These are phyloP conservation scores for Branchipolynoe longqiensis DNA, from an alignment of 2,888 invertebrate genomes.

Conservation along the genomic window DNA sequence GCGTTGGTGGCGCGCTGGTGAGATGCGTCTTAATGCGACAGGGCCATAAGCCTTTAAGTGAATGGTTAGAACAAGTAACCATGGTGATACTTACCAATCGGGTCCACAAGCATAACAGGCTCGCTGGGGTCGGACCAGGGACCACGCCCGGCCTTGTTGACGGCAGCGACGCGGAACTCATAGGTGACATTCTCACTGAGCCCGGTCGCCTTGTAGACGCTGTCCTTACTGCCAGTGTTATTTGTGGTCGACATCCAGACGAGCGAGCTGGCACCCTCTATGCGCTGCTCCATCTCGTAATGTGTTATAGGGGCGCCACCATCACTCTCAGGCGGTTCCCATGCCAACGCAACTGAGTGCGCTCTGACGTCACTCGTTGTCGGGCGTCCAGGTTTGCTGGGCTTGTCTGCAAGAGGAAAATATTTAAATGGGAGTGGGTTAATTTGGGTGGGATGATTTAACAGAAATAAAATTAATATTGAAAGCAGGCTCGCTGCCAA, in stretches of 20 bases:
- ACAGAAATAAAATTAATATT: no score
- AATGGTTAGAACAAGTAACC: no score
- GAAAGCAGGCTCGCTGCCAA: no score
- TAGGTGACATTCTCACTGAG: slow-evolving; percentile 82
- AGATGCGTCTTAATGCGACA: no score
- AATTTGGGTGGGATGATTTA: no score
- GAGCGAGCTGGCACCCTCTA: slow-evolving; percentile 62
- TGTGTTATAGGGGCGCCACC: slow-evolving; percentile 80
- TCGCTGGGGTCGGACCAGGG: slow-evolving; percentile 82
- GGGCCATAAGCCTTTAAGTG: no score
- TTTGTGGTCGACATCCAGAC: slow-evolving; percentile 56
- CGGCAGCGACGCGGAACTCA: slow-evolving; percentile 91
- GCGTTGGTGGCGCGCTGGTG: no score
- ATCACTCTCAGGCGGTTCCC: slow-evolving; percentile 79
- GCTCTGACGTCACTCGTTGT: slow-evolving; percentile 82
- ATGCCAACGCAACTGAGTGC: slow-evolving; percentile 90
- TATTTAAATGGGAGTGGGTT: no score
- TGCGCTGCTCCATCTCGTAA: slow-evolving; percentile 78
- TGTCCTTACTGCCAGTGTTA: slow-evolving; percentile 50
- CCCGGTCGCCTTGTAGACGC: slow-evolving; percentile 56
- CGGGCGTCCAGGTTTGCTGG: slow-evolving; percentile 68
- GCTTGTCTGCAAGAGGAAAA: slow-evolving; percentile 83
- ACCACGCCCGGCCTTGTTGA: slow-evolving; percentile 95
- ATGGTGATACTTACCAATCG: slow-evolving; percentile 72
- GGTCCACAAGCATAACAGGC: slow-evolving; percentile 69